Evolutionary conservation across 2,797 vertebrate species (phyloP).

Genomic region (Acestrorhynchus altus): DNA sequence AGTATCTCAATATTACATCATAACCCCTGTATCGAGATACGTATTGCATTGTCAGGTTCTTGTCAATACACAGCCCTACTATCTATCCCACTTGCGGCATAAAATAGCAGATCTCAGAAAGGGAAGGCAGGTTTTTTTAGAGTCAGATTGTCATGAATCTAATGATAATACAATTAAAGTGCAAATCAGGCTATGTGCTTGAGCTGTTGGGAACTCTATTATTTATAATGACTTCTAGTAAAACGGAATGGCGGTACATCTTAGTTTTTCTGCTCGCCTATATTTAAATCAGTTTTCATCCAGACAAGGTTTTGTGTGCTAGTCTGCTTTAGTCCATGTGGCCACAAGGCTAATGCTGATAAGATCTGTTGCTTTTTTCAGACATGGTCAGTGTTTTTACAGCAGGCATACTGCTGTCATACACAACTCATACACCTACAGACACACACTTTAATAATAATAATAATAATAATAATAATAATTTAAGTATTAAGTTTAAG

Average conservation of each 20-base stretch:
- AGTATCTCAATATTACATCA: no score
- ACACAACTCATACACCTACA: constrained; percentile 43
- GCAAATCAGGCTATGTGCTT: not conserved
- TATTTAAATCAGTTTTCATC: constrained; percentile 34
- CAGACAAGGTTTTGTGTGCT: not conserved
- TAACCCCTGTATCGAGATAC: no score
- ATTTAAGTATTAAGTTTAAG: no score
- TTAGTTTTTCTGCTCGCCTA: constrained; percentile 28
- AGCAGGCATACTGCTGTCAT: constrained; percentile 51
- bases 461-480: no score
- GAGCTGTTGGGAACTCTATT: not conserved
- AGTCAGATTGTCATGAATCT: not conserved
- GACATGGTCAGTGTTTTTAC: constrained; percentile 63
- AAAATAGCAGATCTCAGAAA: not conserved
- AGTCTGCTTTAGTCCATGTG: constrained; percentile 7
- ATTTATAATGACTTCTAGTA: not conserved
- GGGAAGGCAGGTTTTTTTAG: not conserved
- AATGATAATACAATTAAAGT: not conserved
- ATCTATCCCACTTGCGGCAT: not conserved
- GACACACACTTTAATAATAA: no score
- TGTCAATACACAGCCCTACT: no score
- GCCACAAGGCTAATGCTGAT: constrained; percentile 60
- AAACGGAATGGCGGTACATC: not conserved
- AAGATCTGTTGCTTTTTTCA: constrained; percentile 68
- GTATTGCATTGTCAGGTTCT: no score